Evolutionary conservation across 2,888 invertebrate genomes (phyloP).

Genomic region (Anorthoa munda): DNA sequence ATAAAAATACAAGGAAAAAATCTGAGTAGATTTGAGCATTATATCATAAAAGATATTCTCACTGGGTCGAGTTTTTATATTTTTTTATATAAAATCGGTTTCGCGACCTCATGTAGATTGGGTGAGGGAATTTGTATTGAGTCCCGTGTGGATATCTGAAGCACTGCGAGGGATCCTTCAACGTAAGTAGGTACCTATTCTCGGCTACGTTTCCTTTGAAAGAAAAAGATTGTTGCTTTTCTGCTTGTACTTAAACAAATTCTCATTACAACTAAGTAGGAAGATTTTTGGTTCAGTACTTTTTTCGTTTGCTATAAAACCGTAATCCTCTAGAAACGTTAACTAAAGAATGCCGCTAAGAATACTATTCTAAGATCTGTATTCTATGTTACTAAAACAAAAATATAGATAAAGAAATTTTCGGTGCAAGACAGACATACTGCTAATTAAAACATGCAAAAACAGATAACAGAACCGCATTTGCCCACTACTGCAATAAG

Average conservation of each 20-base stretch:
- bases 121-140: slow-evolving; percentile 76
- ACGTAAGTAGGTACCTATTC: slow-evolving; percentile 18
- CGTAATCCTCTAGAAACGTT: background rate
- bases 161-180: slow-evolving; percentile 42
- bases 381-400: background rate
- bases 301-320: background rate
- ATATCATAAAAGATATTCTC: slow-evolving; percentile 48
- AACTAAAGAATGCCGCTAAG: background rate
- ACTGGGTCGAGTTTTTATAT: slow-evolving; percentile 63
- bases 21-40: slow-evolving; percentile 40
- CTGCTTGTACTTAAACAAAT: background rate
- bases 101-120: slow-evolving; percentile 76
- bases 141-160: slow-evolving; percentile 70
- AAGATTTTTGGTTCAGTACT: background rate
- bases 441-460: slow-evolving; percentile 47
- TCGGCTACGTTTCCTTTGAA: slow-evolving; percentile 31
- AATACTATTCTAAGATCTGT: background rate
- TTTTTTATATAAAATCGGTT: slow-evolving; percentile 70
- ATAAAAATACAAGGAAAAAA: slow-evolving; percentile 41
- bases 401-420: background rate
- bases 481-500: slow-evolving; percentile 33
- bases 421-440: slow-evolving; percentile 7
- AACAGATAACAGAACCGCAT: slow-evolving; percentile 12
- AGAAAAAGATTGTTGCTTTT: background rate
- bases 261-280: background rate